Evolutionary conservation across 2,797 vertebrate genomes (phyloP).

Genomic region (Tenualosa ilisha): DNA sequence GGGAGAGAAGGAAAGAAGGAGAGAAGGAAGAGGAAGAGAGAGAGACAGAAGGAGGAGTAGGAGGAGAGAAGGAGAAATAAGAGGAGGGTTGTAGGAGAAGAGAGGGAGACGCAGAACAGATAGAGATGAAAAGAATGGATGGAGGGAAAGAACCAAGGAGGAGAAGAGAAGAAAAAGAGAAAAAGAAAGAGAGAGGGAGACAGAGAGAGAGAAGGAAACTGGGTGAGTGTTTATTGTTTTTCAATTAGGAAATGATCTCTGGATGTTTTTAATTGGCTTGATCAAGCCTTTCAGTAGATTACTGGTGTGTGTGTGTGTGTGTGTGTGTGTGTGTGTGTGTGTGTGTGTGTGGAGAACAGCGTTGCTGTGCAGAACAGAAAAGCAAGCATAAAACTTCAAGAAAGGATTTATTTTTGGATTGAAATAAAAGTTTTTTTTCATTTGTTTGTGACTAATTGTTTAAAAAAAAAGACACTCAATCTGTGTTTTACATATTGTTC

Average conservation of each 20-base stretch:
- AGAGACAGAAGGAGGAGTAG: no score
- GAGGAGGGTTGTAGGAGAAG: no score
- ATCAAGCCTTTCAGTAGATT: background rate
- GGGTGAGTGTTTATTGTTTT: background rate
- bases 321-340: background rate
- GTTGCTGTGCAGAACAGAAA: constrained; percentile 14
- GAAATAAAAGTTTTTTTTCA: background rate
- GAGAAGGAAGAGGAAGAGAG: no score
- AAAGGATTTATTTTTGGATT: constrained; percentile 42
- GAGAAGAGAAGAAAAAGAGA: background rate
- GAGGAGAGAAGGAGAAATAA: no score
- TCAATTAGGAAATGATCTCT: background rate
- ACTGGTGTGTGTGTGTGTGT: background rate
- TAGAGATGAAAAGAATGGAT: no score
- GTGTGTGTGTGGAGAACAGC: constrained; percentile 28
- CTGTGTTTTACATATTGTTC: background rate
- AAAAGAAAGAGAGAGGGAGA: background rate
- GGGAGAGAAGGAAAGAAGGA: constrained; percentile 30
- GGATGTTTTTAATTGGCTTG: background rate
- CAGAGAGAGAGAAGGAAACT: background rate
- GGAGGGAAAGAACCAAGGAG: no score
- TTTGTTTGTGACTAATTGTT: constrained; percentile 36
- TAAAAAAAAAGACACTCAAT: background rate
- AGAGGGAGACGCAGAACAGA: no score
- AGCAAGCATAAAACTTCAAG: constrained; percentile 34